Base-by-base conservation (phyloP, 2,888 invertebrate species). In the Nemotelus pantherinus region DNA sequence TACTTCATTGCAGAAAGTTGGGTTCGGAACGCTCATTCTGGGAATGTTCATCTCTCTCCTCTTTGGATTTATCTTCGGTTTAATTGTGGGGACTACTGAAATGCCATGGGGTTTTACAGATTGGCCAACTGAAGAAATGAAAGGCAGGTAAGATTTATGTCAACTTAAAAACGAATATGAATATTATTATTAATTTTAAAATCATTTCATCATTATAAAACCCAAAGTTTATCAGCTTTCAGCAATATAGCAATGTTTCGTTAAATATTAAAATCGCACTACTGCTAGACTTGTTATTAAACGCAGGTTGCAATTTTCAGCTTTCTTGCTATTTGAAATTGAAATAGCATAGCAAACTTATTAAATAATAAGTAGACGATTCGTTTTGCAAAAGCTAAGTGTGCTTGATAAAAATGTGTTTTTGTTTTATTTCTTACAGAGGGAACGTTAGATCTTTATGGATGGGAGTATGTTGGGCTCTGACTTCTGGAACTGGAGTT, bases 61-160 rank as follows among this genome's bases (percentile, higher is more conserved):
- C 0, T 93, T 93, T 84, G 95, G 95, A n/a, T 94, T 94, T 82
- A 89, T 93, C 81, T 93, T 94, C 83, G 95, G 95, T 7, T 87
- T 94, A 2, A 90, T 94, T 79, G 87, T 93, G 82, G 93, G 93
- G 3, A 90, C 92, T 2, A 93, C 93, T 0, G 90, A 90, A 82
- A 93, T 93, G 91, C 93, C 93, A 2, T 93, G 93, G 92, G 93
- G 93, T 6, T 91, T 90, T 80, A 90, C 90, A 3, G 92, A 93
- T 81, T 94, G 93, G 92, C 94, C 94, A 2, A 94, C 94, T 0
- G 91, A 92, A 81, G 94, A 94, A 86, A 94, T 94, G 94, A 91
- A 92, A 82, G 91, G 91, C 82, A 90, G 93, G 93, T 93, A 85
- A 84, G 83, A 25, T 25, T 25, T 25, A 25, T 25, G 0, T 76